Conservation (phyloP, 92 coral and sea anemone genomes). For the Actinernus sp. region DNA sequence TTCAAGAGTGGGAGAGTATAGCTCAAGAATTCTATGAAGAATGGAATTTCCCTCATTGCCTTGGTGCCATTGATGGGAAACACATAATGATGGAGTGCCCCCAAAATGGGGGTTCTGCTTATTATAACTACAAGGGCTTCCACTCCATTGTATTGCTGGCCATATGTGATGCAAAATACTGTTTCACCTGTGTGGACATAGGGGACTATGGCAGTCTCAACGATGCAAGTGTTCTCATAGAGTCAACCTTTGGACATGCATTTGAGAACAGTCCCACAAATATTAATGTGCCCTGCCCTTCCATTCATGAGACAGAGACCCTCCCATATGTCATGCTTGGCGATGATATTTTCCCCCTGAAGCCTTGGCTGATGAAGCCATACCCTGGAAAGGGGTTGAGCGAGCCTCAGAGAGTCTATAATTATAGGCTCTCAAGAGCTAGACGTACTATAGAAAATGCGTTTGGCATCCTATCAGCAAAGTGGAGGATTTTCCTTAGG, state of each 20-base stretch:
- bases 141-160: constrained; percentile 29
- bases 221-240: constrained; percentile 44
- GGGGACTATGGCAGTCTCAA: constrained; percentile 32
- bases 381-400: constrained; percentile 31
- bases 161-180: constrained; percentile 26
- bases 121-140: constrained; percentile 40
- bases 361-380: constrained; percentile 37
- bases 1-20: constrained; percentile 33
- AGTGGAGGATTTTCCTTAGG: constrained; percentile 36
- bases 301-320: background rate
- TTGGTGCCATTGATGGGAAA: constrained; percentile 49
- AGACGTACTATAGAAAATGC: constrained; percentile 41
- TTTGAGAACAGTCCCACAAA: constrained; percentile 9
- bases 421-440: constrained; percentile 50
- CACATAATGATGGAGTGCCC: constrained; percentile 30
- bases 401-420: constrained; percentile 24
- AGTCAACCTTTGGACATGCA: constrained; percentile 34
- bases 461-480: constrained; percentile 51
- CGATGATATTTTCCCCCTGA: constrained; percentile 64
- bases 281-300: constrained; percentile 25
- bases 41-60: constrained; percentile 46
- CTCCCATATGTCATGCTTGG: constrained; percentile 54
- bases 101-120: constrained; percentile 28
- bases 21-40: constrained; percentile 15
- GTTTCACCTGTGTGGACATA: constrained; percentile 30